Evolutionary conservation across 2,113 vertebrate genomes (phyloP).

Genomic region (Hippocampus zosterae): DNA sequence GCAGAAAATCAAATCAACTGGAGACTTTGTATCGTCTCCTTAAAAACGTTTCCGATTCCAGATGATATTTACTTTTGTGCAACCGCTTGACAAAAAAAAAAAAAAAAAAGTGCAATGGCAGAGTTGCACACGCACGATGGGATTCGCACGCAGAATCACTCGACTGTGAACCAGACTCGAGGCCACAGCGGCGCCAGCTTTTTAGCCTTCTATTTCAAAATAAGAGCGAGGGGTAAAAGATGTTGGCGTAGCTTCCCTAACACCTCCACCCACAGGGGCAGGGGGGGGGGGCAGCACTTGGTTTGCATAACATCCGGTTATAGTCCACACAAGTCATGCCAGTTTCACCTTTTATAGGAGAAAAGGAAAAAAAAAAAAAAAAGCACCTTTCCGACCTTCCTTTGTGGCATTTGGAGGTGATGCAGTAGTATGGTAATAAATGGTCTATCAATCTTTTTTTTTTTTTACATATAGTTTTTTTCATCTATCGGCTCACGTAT

Average conservation of each 20-base stretch:
- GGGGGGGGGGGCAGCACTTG: slow-evolving; percentile 70
- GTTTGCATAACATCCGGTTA: slow-evolving; percentile 39
- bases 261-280: slow-evolving; percentile 68
- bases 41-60: too few species aligned
- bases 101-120: too few species aligned
- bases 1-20: too few species aligned
- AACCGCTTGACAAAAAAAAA: too few species aligned
- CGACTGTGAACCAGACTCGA: neutral
- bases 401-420: neutral
- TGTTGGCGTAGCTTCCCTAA: slow-evolving; percentile 16
- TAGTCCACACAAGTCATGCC: slow-evolving; percentile 6
- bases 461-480: neutral
- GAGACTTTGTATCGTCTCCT: too few species aligned
- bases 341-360: neutral
- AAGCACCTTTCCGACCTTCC: neutral
- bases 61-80: too few species aligned
- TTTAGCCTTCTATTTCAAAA: neutral
- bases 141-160: neutral
- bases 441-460: neutral
- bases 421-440: neutral
- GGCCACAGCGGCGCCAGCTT: neutral
- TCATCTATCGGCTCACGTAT: neutral
- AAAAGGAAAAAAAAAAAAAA: neutral
- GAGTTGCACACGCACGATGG: neutral
- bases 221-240: slow-evolving; percentile 8